Base-by-base conservation (phyloP, 2,113 vertebrate species). In the Boulengeromyrus knoepffleri region DNA sequence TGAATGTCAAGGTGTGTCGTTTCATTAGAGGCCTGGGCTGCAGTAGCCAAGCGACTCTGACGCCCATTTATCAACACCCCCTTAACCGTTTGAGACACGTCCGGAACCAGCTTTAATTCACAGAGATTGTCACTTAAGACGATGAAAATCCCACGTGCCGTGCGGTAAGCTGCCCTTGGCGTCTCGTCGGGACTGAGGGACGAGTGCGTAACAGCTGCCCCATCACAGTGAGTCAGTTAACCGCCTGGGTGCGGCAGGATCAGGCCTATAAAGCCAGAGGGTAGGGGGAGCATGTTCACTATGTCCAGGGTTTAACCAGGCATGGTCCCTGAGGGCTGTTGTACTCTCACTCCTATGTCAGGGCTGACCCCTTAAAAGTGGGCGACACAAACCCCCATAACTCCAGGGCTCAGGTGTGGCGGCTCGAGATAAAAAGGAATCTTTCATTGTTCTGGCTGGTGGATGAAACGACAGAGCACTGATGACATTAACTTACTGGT, bases 401-500 rank as follows among this genome's bases (percentile, higher is more conserved):
- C 13, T 17, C 36, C 66, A 27, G 27, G 66, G 10, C 12, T 39
- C 74, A 42, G 36, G 13, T 19, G 3, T 8, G 74, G 36, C 15
- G 5, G 74, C 31, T 42, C 0, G 15, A 19, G 74, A 77, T 19
- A 6, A 19, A 77, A 80, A 70, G 12, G 13, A 45, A 21, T 56
- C n/a, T 87, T 2, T 87, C 21, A 85, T 27, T 77, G 24, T 46
- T 39, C 56, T 70, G 56, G 19, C 21, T 4, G 88, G 80, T 85
- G 89, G 88, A 89, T 3, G 56, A 89, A 88, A 86, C 39, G 80
- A 92, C 93, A 93, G 91, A 92, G 86, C 93, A 92, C 52, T 92
- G 92, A 89, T 91, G 84, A 66, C 88, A 89, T 13, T 90, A 91
- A 90, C 94, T 93, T 94, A 93, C 95, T 95, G 96, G 97, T 94